Evolutionary conservation across 2,888 invertebrate genomes (phyloP).

Genomic region (Pterostichus madidus): DNA sequence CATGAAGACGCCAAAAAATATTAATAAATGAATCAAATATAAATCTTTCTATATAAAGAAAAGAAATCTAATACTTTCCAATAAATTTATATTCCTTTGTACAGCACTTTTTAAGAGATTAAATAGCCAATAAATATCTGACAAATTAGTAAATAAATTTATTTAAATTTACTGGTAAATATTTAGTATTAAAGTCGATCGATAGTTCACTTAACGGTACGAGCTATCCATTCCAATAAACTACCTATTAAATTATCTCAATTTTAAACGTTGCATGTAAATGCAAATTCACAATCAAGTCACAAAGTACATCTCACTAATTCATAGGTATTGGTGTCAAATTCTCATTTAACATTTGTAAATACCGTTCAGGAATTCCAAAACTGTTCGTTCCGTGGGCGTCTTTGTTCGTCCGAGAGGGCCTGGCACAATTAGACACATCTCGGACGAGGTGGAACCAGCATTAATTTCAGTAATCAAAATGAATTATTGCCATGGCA

Average conservation of each 20-base stretch:
- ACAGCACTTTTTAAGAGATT: no score
- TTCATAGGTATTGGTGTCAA: no score
- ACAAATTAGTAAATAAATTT: constrained; percentile 14
- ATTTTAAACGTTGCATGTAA: constrained; percentile 25
- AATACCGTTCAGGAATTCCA: constrained; percentile 21
- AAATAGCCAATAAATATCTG: not conserved
- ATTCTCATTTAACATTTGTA: no score
- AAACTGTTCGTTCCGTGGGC: constrained; percentile 24
- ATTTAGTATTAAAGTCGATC: not conserved
- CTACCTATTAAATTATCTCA: not conserved
- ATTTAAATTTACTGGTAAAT: not conserved
- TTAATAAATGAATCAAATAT: no score
- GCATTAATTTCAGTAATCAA: constrained; percentile 63
- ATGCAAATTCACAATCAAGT: constrained; percentile 22
- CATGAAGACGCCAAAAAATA: no score
- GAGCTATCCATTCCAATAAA: not conserved
- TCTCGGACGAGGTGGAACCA: constrained; percentile 8
- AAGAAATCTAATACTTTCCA: no score
- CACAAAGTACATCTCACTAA: constrained; percentile 11
- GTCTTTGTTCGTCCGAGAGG: constrained; percentile 1
- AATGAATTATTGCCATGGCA: constrained; percentile 58
- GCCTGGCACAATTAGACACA: constrained; percentile 57
- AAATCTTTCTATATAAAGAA: no score
- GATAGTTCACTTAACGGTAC: constrained; percentile 6
- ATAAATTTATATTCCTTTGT: no score